A percentile compares a stretch with the other conserved stretches of the same genome.
Conservation (phyloP, 2,113 vertebrate species). For the Puma concolor region DNA sequence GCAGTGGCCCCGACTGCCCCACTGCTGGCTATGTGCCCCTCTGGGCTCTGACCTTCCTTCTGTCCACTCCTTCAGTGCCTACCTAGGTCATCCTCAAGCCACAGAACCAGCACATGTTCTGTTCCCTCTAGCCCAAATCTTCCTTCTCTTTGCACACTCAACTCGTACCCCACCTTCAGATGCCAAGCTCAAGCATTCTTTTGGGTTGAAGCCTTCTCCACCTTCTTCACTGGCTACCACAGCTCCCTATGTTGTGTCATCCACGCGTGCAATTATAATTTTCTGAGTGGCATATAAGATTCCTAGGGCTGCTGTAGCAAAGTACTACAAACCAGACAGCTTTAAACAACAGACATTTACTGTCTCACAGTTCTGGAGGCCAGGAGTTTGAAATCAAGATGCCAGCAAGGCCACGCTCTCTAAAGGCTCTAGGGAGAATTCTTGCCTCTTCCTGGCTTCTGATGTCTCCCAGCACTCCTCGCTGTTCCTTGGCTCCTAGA, state of each 20-base stretch:
- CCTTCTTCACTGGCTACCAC: not conserved
- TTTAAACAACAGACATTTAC: not conserved
- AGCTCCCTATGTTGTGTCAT: not conserved
- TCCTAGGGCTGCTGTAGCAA: not conserved
- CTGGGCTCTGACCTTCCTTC: not conserved
- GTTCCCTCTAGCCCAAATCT: not conserved
- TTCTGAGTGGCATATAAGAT: not conserved
- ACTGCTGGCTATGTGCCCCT: not conserved
- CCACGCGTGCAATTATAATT: not conserved
- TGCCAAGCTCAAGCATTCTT: not conserved
- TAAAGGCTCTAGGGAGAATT: not conserved
- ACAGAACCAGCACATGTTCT: not conserved
- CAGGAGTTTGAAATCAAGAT: not conserved
- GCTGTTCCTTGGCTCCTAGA: not conserved
- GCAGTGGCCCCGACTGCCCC: not conserved
- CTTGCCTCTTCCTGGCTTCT: not conserved
- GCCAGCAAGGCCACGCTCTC: not conserved
- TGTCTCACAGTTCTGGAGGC: not conserved
- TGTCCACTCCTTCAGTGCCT: fast-evolving
- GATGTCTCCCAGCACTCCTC: not conserved
- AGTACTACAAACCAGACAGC: not conserved
- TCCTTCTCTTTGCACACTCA: not conserved
- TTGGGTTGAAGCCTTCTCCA: not conserved
- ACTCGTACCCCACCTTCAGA: not conserved
- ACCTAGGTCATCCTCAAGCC: not conserved